A percentile compares a stretch with the other conserved stretches of the same genome.
phyloP scores from a whole-genome alignment of 2,888 invertebrate species.

The Pheosia gnoma region DNA sequence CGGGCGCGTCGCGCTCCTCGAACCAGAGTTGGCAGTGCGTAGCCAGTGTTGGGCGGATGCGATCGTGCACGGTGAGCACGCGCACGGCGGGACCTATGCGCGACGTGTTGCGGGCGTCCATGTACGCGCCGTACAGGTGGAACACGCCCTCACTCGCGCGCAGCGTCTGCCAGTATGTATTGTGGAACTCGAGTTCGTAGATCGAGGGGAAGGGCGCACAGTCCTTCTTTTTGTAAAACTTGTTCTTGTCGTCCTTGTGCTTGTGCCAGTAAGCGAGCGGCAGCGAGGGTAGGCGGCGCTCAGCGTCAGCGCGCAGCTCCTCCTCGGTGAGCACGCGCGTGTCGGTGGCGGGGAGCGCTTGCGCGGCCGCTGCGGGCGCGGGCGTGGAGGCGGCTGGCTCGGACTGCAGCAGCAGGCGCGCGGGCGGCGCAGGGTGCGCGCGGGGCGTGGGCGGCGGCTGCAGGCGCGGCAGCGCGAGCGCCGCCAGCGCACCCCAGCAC shows the following conservation, averaged over 20 bases:
- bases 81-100: conserved; percentile 92
- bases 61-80: conserved; percentile 94
- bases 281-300: conserved; percentile 91
- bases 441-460: conserved; percentile 48
- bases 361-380: conserved; percentile 33
- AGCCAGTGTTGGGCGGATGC: conserved; percentile 92
- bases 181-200: conserved; percentile 96
- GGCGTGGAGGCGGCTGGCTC: conserved; percentile 50
- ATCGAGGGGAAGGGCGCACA: conserved; percentile 95
- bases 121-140: conserved; percentile 95
- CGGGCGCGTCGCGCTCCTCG: conserved; percentile 92
- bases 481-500: conserved; percentile 70
- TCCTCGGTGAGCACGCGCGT: conserved; percentile 85
- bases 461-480: conserved; percentile 64
- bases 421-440: conserved; percentile 40
- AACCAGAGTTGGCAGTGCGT: conserved; percentile 96
- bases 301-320: conserved; percentile 90
- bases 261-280: conserved; percentile 94
- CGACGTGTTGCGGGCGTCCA: conserved; percentile 91
- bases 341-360: conserved; percentile 54
- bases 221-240: conserved; percentile 86
- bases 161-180: conserved; percentile 96
- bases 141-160: conserved; percentile 94
- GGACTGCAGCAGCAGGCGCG: conserved; percentile 57
- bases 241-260: conserved; percentile 90